phyloP scores from a whole-genome alignment of 2,113 vertebrate species.

The Sylvietta virens region DNA sequence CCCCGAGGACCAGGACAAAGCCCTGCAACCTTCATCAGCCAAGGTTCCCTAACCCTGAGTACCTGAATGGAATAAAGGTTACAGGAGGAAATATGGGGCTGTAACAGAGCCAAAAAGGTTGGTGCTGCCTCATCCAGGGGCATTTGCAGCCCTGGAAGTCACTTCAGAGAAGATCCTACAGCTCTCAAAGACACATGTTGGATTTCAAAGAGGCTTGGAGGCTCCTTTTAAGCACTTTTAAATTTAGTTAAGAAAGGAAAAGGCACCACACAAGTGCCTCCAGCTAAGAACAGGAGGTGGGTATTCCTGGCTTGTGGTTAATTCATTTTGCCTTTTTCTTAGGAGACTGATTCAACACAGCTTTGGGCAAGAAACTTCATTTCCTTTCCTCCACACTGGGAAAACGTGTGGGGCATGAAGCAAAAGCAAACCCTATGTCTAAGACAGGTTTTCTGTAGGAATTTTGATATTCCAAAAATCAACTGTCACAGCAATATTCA shows the following conservation, averaged over 20 bases:
- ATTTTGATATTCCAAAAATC: background rate
- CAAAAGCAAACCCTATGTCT: background rate
- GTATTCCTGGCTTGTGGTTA: background rate
- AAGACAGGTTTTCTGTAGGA: conserved; percentile 14
- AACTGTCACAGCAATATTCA: background rate
- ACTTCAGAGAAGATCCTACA: background rate
- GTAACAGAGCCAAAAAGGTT: background rate
- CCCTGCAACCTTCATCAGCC: background rate
- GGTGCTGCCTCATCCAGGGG: background rate
- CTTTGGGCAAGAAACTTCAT: conserved; percentile 25
- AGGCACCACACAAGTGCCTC: background rate
- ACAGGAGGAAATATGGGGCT: background rate
- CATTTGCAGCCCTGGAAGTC: background rate
- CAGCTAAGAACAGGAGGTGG: conserved; percentile 36
- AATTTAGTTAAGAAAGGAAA: background rate
- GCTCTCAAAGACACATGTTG: background rate
- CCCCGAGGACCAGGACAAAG: background rate
- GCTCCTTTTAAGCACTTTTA: background rate
- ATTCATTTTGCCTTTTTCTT: background rate
- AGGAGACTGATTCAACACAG: background rate
- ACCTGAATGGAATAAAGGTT: rapidly evolving
- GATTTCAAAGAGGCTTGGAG: background rate
- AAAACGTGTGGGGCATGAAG: background rate
- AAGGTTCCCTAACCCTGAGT: background rate
- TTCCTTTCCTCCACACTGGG: background rate